phyloP scores from a whole-genome alignment of 2,113 vertebrate species.

The Hypocryptadius cinnamomeus region DNA sequence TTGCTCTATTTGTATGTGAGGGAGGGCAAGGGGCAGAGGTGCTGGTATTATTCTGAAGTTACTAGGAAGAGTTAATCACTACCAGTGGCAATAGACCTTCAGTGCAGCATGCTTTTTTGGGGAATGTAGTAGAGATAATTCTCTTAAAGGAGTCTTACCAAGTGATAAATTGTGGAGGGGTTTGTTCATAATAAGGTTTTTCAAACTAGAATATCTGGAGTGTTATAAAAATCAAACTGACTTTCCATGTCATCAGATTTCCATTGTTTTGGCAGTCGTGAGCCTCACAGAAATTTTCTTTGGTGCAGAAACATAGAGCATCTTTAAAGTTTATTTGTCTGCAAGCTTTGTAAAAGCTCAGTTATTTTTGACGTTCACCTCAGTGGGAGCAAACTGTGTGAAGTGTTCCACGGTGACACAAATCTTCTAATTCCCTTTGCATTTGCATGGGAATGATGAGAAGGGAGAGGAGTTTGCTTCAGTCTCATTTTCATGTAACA shows the following conservation, averaged over 20 bases:
- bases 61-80: not conserved
- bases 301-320: not conserved
- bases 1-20: not conserved
- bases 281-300: not conserved
- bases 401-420: not conserved
- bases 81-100: not conserved
- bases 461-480: not conserved
- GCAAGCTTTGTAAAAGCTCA: not conserved
- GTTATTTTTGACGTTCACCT: not conserved
- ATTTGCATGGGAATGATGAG: not conserved
- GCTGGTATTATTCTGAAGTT: not conserved
- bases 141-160: not conserved
- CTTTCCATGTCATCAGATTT: not conserved
- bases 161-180: not conserved
- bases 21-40: not conserved
- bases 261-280: not conserved
- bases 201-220: not conserved
- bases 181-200: not conserved
- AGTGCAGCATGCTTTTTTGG: not conserved
- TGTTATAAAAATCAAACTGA: not conserved
- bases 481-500: not conserved
- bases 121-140: not conserved
- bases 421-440: not conserved
- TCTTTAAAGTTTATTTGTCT: not conserved
- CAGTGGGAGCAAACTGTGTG: not conserved